These are phyloP conservation scores for Syndactyla subalaris DNA, from an alignment of 2,797 vertebrate genomes.

Conservation along the genomic window DNA sequence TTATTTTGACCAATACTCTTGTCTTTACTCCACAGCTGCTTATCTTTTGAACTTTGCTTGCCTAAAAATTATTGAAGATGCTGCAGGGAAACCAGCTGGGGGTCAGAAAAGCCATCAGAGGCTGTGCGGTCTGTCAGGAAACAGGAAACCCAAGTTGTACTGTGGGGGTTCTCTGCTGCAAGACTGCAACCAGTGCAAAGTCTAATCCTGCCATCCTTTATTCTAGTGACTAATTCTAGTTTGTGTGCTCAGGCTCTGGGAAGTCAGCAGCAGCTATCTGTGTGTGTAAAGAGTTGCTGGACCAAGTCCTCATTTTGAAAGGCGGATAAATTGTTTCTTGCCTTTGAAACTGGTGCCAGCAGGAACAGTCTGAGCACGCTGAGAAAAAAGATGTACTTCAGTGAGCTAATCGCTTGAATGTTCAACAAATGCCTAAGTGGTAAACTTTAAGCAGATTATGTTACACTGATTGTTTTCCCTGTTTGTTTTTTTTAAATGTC, in stretches of 20 bases:
- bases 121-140: conserved; percentile 42
- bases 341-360: conserved; percentile 54
- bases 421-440: conserved; percentile 52
- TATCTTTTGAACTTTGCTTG: conserved; percentile 57
- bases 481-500: conserved; percentile 37
- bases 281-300: not conserved
- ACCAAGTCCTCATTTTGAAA: not conserved
- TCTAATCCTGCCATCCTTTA: not conserved
- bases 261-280: not conserved
- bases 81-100: conserved; percentile 34
- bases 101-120: not conserved
- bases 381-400: conserved; percentile 27
- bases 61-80: conserved; percentile 22
- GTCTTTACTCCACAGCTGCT: conserved; percentile 51
- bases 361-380: not conserved
- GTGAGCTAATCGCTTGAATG: conserved; percentile 38
- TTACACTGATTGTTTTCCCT: conserved; percentile 61
- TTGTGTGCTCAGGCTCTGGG: not conserved
- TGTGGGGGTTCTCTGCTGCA: not conserved
- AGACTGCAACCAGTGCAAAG: not conserved
- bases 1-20: conserved; percentile 26
- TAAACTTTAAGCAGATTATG: conserved; percentile 61
- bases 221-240: not conserved
- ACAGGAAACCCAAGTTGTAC: conserved; percentile 45
- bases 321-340: conserved; percentile 18